phyloP scores from a whole-genome alignment of 2,113 vertebrate species.

The Gallinago jamesoni region DNA sequence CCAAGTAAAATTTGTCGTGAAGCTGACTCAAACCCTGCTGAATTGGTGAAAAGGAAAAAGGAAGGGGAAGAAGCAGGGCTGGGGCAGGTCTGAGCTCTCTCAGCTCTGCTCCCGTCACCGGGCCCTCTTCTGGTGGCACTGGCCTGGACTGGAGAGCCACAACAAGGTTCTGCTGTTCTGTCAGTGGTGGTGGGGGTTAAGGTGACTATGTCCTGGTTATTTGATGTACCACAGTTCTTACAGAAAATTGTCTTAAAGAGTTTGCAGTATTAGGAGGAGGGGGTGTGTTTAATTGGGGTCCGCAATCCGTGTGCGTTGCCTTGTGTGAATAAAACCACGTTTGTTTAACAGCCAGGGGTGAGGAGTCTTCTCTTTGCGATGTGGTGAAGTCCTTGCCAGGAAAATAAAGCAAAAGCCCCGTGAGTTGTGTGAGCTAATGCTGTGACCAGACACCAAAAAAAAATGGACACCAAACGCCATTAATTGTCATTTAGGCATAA shows the following conservation, averaged over 20 bases:
- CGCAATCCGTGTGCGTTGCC: background rate
- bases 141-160: background rate
- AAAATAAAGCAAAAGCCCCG: accelerated
- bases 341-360: background rate
- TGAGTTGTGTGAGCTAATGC: accelerated
- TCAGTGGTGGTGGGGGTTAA: too few relatives aligned
- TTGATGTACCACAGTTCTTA: background rate
- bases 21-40: background rate
- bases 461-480: too few relatives aligned
- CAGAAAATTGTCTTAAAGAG: background rate
- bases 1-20: background rate
- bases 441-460: background rate
- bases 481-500: background rate
- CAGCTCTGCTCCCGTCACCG: background rate
- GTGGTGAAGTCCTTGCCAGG: accelerated
- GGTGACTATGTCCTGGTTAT: background rate
- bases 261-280: background rate
- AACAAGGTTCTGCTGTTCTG: background rate
- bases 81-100: background rate
- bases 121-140: background rate
- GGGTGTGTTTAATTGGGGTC: background rate
- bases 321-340: background rate
- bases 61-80: background rate
- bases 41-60: background rate
- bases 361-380: background rate